Conservation (phyloP, 2,113 vertebrate species). For the Melanerpes aurifrons region DNA sequence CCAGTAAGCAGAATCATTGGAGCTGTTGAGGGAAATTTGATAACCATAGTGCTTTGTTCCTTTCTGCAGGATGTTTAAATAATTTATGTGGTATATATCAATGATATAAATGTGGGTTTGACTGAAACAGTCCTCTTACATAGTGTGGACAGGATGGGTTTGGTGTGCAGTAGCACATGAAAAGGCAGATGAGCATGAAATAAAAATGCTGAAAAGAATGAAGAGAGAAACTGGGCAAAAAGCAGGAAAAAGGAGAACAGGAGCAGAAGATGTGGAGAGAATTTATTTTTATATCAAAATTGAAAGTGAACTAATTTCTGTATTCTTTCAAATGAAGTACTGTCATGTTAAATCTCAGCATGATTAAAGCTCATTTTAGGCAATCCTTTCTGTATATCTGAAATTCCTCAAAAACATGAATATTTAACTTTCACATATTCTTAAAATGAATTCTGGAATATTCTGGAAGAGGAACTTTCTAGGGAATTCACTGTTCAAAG, state of each 20-base stretch:
- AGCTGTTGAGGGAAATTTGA: neutral
- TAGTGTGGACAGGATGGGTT: neutral
- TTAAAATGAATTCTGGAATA: neutral
- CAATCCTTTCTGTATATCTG: neutral
- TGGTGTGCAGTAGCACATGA: neutral
- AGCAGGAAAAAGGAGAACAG: neutral
- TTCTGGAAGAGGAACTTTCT: neutral
- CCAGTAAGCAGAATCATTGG: neutral
- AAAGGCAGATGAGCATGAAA: neutral
- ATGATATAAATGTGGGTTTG: neutral
- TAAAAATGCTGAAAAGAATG: neutral
- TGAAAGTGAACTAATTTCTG: neutral
- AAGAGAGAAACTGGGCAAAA: neutral
- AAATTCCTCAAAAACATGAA: neutral
- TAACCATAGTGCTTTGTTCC: neutral
- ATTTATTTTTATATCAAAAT: neutral
- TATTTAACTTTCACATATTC: neutral
- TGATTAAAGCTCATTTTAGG: conserved; percentile 16
- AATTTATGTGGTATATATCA: neutral
- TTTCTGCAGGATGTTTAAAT: neutral
- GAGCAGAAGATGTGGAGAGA: neutral
- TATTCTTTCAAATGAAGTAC: neutral
- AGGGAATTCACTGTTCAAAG: neutral
- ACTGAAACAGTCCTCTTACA: neutral
- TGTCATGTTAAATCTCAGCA: neutral